Percentiles rank a stretch among this genome's conserved stretches.
Conservation (phyloP, 1,140 invertebrate genomes). For the Chironomus striatipennis region DNA sequence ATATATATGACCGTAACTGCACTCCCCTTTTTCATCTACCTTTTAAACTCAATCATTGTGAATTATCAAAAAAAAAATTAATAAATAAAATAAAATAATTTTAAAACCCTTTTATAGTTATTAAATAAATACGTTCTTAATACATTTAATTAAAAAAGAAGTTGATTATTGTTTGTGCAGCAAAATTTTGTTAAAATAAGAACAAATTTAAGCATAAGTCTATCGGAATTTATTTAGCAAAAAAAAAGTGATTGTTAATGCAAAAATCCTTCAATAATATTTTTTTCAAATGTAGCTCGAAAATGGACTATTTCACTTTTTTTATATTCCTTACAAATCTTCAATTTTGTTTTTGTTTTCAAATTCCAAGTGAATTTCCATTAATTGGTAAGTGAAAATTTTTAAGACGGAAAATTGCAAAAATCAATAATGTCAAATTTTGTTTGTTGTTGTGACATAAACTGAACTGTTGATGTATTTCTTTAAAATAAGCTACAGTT, state of each 20-base stretch:
- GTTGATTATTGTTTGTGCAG: no score
- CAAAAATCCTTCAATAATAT: background rate
- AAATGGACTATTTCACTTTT: background rate
- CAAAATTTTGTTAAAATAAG: no score
- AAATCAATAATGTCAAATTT: background rate
- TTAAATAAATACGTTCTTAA: no score
- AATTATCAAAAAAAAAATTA: no score
- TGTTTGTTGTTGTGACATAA: background rate
- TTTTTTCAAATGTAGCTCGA: background rate
- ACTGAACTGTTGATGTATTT: background rate
- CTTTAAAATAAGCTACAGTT: background rate
- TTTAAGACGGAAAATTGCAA: constrained; percentile 4
- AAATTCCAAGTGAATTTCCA: background rate
- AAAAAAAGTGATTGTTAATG: background rate
- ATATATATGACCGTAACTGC: no score
- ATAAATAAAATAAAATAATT: no score
- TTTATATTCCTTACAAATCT: background rate
- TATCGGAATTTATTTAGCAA: background rate
- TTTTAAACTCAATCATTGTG: no score
- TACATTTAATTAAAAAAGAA: no score
- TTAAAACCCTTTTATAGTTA: no score
- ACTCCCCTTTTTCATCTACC: no score
- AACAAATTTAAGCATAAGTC: background rate
- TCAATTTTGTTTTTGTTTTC: background rate
- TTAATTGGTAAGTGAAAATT: background rate